Percentiles rank a stretch among this genome's conserved stretches.
These are phyloP conservation scores for Eubucco bourcierii DNA, from an alignment of 2,113 vertebrate species.

Conservation along the genomic window DNA sequence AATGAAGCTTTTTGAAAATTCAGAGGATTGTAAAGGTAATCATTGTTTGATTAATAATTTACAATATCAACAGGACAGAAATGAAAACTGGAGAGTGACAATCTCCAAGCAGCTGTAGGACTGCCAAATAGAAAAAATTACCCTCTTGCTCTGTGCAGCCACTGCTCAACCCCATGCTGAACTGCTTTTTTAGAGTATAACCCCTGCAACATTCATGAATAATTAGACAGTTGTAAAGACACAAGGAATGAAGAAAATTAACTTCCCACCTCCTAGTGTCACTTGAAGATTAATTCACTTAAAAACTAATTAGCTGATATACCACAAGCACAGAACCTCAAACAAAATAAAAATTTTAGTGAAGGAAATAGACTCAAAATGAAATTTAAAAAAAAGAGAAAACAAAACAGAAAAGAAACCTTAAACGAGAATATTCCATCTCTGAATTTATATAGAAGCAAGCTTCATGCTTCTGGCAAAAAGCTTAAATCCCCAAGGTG, in stretches of 20 bases:
- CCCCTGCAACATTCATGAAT: constrained; percentile 12
- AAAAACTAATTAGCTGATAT: constrained; percentile 37
- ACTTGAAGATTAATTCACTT: constrained; percentile 56
- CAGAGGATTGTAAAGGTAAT: neutral
- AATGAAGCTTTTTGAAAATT: constrained; percentile 2
- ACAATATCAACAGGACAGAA: constrained; percentile 27
- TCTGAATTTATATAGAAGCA: neutral
- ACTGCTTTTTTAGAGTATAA: constrained; percentile 23
- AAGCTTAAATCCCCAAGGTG: neutral
- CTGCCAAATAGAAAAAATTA: constrained; percentile 21
- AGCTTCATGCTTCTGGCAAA: neutral
- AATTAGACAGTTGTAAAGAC: constrained; percentile 42
- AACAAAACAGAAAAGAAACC: too few relatives aligned
- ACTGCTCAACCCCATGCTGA: constrained; percentile 14
- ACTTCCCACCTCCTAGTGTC: constrained; percentile 22
- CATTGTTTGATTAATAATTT: constrained; percentile 42
- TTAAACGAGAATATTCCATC: neutral
- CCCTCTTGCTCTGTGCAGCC: neutral
- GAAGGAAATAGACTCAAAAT: neutral
- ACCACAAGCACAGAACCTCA: neutral
- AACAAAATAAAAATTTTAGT: neutral
- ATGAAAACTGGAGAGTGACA: neutral
- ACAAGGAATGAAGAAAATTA: constrained; percentile 18
- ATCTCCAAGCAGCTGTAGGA: neutral
- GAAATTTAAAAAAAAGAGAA: neutral